phyloP scores from a whole-genome alignment of 53 echinoderm and acorn worm genomes.

The Apostichopus leukothele region DNA sequence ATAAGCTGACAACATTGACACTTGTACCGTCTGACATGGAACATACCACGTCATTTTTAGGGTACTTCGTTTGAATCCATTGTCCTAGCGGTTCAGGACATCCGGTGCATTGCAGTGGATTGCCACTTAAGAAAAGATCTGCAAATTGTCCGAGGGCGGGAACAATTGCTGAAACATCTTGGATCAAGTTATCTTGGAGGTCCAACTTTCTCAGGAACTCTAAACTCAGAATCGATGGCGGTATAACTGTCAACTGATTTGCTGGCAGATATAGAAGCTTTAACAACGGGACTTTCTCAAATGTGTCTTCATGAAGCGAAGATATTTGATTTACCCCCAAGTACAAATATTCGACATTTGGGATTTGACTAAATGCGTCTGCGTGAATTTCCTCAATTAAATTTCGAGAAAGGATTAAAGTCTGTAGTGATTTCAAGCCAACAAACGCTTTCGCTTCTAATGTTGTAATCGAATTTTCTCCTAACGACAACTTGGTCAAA shows the following conservation, averaged over 20 bases:
- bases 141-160: slow-evolving; percentile 3
- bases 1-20: background rate
- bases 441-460: slow-evolving; percentile 4
- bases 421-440: slow-evolving; percentile 7
- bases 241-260: background rate
- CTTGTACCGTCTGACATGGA: background rate
- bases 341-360: slow-evolving; percentile 34
- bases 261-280: background rate
- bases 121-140: slow-evolving; percentile 2
- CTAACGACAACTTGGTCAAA: slow-evolving; percentile 9
- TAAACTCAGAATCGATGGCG: background rate
- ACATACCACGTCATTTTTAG: background rate
- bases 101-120: slow-evolving; percentile 20
- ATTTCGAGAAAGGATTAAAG: slow-evolving; percentile 24
- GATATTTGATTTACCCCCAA: slow-evolving; percentile 24
- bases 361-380: background rate
- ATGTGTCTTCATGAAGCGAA: background rate
- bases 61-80: background rate
- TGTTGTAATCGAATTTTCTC: background rate
- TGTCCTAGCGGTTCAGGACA: background rate
- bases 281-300: background rate
- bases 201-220: background rate
- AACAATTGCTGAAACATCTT: slow-evolving; percentile 15
- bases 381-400: background rate
- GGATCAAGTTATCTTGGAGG: background rate